Base-by-base conservation (phyloP, 1,140 invertebrate genomes). In the Zaprionus gabonicus region DNA sequence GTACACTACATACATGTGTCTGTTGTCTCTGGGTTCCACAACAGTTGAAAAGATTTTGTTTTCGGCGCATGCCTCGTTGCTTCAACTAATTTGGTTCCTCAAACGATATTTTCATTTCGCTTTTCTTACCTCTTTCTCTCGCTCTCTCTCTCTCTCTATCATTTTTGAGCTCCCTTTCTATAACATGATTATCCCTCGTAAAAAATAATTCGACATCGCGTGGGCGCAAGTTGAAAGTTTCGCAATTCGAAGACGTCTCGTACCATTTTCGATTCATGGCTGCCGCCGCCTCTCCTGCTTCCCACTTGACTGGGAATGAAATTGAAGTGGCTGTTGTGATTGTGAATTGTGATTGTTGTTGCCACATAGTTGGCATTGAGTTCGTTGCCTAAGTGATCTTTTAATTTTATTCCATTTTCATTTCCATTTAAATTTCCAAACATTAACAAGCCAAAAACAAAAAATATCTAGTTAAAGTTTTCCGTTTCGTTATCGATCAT, bases 71-170 rank as follows among this genome's bases (percentile, higher is more conserved):
- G 59, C 59, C 41, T 58, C 56, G 80, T 46, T 82, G 80, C 69
- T 28, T 74, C 46, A 57, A 67, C 80, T 82, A 82, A 82, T 82
- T 82, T 81, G 36, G 38, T 69, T 81, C 20, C n/a, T 58, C 36
- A 13, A 66, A 51, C 23, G 1, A 23, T 51, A 25, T 25, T 51
- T 51, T 25, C 46, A 3, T 41, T 41, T 41, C 38, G 5, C 12
- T 51, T 51, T 51, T 25, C 17, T 13, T 51, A 46, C 41, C 41
- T 51, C 46, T 23, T 20, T 23, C 20, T 23, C n/a, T 15, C n/a
- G 17, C 41, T 5, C 13, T 17, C 15, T 15, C 41, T 5, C 17
- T 17, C 13, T 17, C 15, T 15, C 41, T 5, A 7, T 17, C 3
- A 2, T n/a, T 46, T 17, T 17, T 31, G 7, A 9, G 2, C 7